Evolutionary conservation across 2,113 vertebrate species (phyloP), one percentile per base, ranked within the genome.

Genomic region (Marmota monax): DNA sequence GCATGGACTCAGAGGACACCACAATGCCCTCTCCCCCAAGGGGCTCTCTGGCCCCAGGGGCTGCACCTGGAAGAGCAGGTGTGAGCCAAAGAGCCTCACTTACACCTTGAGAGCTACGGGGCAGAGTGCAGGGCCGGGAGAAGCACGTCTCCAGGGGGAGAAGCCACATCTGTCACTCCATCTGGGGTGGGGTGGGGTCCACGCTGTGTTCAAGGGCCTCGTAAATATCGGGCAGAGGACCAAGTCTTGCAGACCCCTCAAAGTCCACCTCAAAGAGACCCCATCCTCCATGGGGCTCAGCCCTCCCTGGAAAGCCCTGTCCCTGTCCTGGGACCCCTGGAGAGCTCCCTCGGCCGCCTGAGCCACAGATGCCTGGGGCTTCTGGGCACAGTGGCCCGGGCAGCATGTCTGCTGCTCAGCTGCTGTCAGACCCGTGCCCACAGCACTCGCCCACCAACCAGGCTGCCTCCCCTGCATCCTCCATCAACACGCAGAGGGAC

Each of bases 291-390:
- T 7, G 34, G 58, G 14, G n/a, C 18, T 51, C 42, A 39, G 51
- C 34, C 16, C 80, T 42, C 29, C 65, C 37, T 0, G 11, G 32
- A 53, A 37, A 39, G n/a, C n/a, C 45, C 22, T 39, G 51, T 12
- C 76, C 29, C 4, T 16, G 22, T 65, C 39, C 67, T 58, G 27
- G 2, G 29, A 27, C 9, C 27, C 27, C 74, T 39, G 58, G 14
- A 34, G 67, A 23, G 42, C 29, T 42, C 84, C 84, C 42, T 82
- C 3, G 0, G 45, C 32, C 48, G 0, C 70, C 53, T 34, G 34
- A 8, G 5, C 0, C 16, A 27, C 0, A 2, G 34, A 73, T 23
- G 14, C 53, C 82, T 84, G 20, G 37, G 34, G 85, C 9, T 0
- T 17, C 17, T 5, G 27, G 58, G 34, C 42, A 1, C 58, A 4